phyloP scores from a whole-genome alignment of 2,888 invertebrate genomes.

The Dendrolimus houi region DNA sequence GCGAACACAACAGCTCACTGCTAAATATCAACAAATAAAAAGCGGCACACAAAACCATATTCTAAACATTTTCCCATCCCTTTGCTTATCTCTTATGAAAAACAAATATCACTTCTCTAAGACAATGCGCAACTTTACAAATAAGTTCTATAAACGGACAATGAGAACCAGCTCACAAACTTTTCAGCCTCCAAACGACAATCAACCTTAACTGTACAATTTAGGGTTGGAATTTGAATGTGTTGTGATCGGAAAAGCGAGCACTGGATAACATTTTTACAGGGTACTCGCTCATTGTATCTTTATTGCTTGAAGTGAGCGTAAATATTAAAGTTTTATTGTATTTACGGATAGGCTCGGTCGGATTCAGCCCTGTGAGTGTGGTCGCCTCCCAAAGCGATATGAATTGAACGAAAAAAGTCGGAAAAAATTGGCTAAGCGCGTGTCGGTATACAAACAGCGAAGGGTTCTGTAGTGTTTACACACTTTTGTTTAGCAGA shows the following conservation, averaged over 20 bases:
- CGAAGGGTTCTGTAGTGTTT: no score
- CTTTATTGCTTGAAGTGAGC: conserved; percentile 61
- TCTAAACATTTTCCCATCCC: conserved; percentile 42
- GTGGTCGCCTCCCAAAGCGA: conserved; percentile 68
- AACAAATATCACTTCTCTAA: conserved; percentile 52
- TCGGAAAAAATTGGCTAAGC: no score
- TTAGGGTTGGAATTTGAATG: conserved; percentile 17
- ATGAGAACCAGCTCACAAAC: conserved; percentile 26
- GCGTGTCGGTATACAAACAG: no score
- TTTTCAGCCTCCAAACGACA: conserved; percentile 12
- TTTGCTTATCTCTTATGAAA: conserved; percentile 52
- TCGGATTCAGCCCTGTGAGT: conserved; percentile 44
- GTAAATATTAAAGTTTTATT: conserved; percentile 71
- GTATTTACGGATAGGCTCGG: conserved; percentile 64
- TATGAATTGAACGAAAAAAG: conserved; percentile 13
- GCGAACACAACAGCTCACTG: conserved; percentile 40
- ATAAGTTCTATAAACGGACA: conserved; percentile 48
- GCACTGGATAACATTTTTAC: conserved; percentile 36
- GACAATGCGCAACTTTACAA: conserved; percentile 63
- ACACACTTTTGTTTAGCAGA: no score
- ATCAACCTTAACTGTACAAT: conserved; percentile 9
- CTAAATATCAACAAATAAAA: conserved; percentile 43
- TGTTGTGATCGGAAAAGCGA: conserved; percentile 22
- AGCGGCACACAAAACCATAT: conserved; percentile 19
- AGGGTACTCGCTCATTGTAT: conserved; percentile 59